Evolutionary conservation across 2,888 invertebrate genomes (phyloP).

Genomic region (Lepidocyrtoides sp.): DNA sequence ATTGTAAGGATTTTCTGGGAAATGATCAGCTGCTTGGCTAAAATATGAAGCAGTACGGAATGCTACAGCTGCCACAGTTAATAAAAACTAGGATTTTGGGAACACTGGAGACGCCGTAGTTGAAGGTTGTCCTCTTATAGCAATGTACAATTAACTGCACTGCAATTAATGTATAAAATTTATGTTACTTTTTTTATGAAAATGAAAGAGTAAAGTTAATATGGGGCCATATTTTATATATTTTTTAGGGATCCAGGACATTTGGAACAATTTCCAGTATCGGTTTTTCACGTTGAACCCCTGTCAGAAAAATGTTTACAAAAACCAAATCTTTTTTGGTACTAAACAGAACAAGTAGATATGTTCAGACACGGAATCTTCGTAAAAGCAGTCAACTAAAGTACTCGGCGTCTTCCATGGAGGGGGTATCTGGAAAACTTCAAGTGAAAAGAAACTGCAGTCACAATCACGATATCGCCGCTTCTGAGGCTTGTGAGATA

Average conservation of each 20-base stretch:
- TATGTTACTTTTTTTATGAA: too few relatives aligned
- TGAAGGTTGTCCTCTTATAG: too few relatives aligned
- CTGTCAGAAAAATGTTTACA: constrained; percentile 45
- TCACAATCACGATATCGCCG: not conserved
- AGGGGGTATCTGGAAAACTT: constrained; percentile 37
- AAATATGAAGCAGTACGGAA: not conserved
- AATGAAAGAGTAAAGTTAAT: too few relatives aligned
- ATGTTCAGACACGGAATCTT: constrained; percentile 50
- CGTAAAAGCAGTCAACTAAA: constrained; percentile 62
- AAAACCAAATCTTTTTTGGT: constrained; percentile 49
- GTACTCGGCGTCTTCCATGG: constrained; percentile 39
- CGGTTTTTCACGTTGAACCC: not conserved
- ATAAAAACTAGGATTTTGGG: too few relatives aligned
- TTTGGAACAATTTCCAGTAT: not conserved
- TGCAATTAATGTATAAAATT: too few relatives aligned
- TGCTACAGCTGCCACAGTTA: too few relatives aligned
- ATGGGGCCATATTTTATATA: not conserved
- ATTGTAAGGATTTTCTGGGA: not conserved
- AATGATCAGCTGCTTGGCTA: not conserved
- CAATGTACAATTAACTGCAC: too few relatives aligned
- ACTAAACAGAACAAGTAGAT: constrained; percentile 46
- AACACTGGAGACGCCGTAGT: too few relatives aligned
- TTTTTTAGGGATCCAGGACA: not conserved
- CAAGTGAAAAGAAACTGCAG: constrained; percentile 47
- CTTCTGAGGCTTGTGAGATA: not conserved